A percentile compares a stretch with the other conserved stretches of the same genome.
phyloP scores from a whole-genome alignment of 2,797 vertebrate species.

The Todus mexicanus region DNA sequence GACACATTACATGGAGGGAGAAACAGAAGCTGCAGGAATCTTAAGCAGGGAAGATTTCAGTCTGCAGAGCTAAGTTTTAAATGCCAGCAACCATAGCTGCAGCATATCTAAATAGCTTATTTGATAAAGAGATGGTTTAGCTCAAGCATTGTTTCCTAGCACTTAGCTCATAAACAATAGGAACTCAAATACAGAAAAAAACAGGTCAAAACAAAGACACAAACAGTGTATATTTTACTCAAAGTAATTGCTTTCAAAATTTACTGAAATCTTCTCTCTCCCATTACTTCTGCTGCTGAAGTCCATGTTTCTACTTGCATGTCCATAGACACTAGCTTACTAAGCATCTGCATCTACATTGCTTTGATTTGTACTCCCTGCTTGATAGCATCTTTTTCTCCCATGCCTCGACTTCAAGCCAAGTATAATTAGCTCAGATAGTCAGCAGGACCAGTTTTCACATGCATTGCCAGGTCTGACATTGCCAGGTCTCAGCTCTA shows the following conservation, averaged over 20 bases:
- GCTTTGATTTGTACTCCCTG: background rate
- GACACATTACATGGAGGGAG: background rate
- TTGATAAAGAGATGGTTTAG: background rate
- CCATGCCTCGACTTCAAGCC: background rate
- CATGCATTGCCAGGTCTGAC: background rate
- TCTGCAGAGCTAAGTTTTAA: background rate
- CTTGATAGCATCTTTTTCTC: background rate
- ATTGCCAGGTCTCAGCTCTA: background rate
- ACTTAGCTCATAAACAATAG: background rate
- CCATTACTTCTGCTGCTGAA: background rate
- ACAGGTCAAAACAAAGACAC: background rate
- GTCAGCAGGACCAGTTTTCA: background rate
- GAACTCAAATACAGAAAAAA: background rate
- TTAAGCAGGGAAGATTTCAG: background rate
- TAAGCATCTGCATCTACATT: background rate
- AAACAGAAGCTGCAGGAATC: background rate
- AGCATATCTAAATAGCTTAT: background rate
- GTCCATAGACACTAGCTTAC: background rate
- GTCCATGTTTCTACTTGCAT: background rate
- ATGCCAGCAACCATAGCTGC: background rate
- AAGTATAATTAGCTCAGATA: background rate
- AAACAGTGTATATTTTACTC: background rate
- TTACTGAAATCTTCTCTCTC: background rate
- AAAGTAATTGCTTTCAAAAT: background rate
- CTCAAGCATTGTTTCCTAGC: background rate